Evolutionary conservation across 92 coral and sea anemone species (phyloP), one percentile per base, ranked within the genome.

Genomic region (Chrysogorgia sp.): DNA sequence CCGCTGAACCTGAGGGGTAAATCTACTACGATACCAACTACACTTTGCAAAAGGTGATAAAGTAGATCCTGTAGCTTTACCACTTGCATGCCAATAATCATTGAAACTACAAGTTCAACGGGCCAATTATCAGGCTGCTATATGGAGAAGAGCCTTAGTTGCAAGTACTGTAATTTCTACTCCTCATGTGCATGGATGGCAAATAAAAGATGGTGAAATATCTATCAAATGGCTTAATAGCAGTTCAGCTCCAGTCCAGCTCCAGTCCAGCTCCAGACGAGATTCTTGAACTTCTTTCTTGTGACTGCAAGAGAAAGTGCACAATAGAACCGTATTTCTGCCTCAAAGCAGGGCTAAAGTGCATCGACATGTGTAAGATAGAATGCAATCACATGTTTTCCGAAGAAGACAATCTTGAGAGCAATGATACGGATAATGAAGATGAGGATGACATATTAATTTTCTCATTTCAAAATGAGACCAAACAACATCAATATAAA

Each of bases 11-110:
- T 86, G 41, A 57, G 53, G 76, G 76, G 87, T 83, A 14, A 79
- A 82, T 63, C 53, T 29, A 23, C 83, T 82, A 48, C 84, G 82
- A 32, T 87, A 10, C n/a, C n/a, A n/a, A n/a, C n/a, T n/a, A n/a
- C n/a, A n/a, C n/a, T n/a, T n/a, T n/a, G n/a, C n/a, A n/a, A 87
- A 77, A 40, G 90, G 90, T 26, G 90, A 82, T 14, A 82, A 86
- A 47, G 75, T 82, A 62, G 85, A 77, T 35, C 87, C 90, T 34
- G 90, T 82, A 35, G 83, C 84, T 66, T 81, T 82, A n/a, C 87
- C 90, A 62, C 90, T n/a, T n/a, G n/a, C 87, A 35, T 77, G 87
- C 37, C 75, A 77, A 35, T 82, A 84, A 61, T 87, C 87, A 21
- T 62, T 82, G 66, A 82, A 81, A 28, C 90, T 83, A 35, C 90